Evolutionary conservation across 2,888 invertebrate genomes (phyloP), one percentile per base, ranked within the genome.

Genomic region (Creontiades dilutus): DNA sequence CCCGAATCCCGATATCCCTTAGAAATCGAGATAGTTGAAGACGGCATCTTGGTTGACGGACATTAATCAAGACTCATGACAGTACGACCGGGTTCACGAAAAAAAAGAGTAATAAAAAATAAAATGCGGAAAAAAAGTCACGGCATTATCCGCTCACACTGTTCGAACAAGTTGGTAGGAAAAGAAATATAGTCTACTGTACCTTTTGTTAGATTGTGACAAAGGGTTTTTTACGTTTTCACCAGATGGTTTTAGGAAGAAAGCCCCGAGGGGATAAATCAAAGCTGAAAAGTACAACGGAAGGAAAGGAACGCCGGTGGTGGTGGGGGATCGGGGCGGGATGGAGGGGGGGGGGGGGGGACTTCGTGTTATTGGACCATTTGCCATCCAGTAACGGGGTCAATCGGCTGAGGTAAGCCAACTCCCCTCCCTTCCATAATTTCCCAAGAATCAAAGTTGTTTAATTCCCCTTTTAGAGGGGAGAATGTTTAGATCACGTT

Each of bases 151-250:
- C 16, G 52, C 16, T 52, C 52, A 13, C 52, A 14, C 52, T 52
- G 37, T 52, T 52, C 52, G 52, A 52, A 52, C 14, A 52, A 52
- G 14, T 52, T 52, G 52, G 52, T 16, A 37, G 52, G 13, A 52
- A 52, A 52, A 52, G 52, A 52, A 52, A 52, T 52, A 61, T 61
- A 61, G 61, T 61, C 61, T 16, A 14, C 52, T 16, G 61, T 19
- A 61, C 19, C 61, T 61, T 61, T 61, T 61, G 61, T 61, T 19
- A n/a, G 61, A 61, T 61, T 61, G 61, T 19, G 61, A 61, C 61
- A 61, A 61, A 61, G 78, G 46, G 27, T 78, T 78, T 78, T 78
- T 78, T 78, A 28, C 78, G 78, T 46, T 78, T 78, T 78, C 28
- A 28, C 46, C 78, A 78, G 78, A 78, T 78, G 37, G 78, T 46